These are phyloP conservation scores for Eupleurogrammus muticus DNA, from an alignment of 2,797 vertebrate genomes.

Conservation along the genomic window DNA sequence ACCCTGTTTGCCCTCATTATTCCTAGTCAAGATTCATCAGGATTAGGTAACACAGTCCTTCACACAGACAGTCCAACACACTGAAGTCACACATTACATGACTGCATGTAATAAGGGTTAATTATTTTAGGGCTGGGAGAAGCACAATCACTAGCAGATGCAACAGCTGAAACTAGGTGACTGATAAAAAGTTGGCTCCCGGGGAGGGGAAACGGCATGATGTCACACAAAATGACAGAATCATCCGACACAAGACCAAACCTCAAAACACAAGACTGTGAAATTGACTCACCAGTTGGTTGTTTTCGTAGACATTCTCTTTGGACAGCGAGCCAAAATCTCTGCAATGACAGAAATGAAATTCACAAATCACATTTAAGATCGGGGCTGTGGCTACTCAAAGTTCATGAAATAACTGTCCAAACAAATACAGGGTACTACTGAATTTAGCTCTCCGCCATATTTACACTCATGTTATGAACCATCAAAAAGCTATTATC, in stretches of 20 bases:
- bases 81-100: conserved; percentile 12
- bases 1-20: conserved; percentile 7
- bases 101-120: background rate
- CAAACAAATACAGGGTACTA: background rate
- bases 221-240: conserved; percentile 18
- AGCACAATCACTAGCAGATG: background rate
- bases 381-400: background rate
- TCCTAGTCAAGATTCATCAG: conserved; percentile 33
- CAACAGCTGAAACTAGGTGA: background rate
- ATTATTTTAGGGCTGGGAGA: background rate
- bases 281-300: conserved; percentile 90
- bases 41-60: conserved; percentile 35
- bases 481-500: conserved; percentile 56
- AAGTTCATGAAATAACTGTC: background rate
- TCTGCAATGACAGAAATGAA: conserved; percentile 79
- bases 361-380: background rate
- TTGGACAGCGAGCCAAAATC: conserved; percentile 94
- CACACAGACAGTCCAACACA: conserved; percentile 20
- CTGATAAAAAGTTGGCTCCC: background rate
- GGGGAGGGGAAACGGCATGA: background rate
- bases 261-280: conserved; percentile 3
- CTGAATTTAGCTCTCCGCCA: conserved; percentile 40
- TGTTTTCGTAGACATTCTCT: conserved; percentile 97
- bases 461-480: conserved; percentile 42
- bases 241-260: background rate